Evolutionary conservation across 2,113 vertebrate species (phyloP).

Genomic region (Tragelaphus strepsiceros): DNA sequence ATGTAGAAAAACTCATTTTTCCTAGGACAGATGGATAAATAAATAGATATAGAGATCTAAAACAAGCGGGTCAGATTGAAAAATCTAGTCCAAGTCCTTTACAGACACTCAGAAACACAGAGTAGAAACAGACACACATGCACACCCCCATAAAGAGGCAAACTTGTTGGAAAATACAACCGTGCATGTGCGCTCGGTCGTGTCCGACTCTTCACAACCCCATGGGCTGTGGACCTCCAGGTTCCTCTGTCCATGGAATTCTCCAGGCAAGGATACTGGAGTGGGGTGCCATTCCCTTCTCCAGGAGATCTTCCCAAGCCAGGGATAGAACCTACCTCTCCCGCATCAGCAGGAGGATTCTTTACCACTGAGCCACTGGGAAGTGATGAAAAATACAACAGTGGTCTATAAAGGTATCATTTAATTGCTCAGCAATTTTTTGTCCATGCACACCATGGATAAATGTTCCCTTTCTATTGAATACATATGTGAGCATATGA

Average conservation of each 20-base stretch:
- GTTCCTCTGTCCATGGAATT: background rate
- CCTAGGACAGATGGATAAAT: background rate
- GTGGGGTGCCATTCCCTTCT: background rate
- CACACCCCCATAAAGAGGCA: background rate
- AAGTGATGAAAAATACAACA: background rate
- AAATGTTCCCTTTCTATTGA: background rate
- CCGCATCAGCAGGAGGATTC: background rate
- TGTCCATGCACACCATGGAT: background rate
- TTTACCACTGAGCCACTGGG: background rate
- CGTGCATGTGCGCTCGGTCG: accelerated
- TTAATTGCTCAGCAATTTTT: background rate
- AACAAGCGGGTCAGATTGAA: background rate
- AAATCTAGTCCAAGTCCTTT: background rate
- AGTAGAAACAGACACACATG: background rate
- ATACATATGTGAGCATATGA: background rate
- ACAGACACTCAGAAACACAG: background rate
- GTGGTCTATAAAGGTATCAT: background rate
- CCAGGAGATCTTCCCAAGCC: background rate
- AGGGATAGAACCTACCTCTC: background rate
- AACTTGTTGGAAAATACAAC: background rate
- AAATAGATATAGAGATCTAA: background rate
- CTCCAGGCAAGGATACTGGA: background rate
- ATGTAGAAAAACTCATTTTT: background rate
- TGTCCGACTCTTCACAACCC: background rate
- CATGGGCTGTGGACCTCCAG: background rate